Evolutionary conservation across 2,888 invertebrate species (phyloP).

Genomic region (Pocota personata): DNA sequence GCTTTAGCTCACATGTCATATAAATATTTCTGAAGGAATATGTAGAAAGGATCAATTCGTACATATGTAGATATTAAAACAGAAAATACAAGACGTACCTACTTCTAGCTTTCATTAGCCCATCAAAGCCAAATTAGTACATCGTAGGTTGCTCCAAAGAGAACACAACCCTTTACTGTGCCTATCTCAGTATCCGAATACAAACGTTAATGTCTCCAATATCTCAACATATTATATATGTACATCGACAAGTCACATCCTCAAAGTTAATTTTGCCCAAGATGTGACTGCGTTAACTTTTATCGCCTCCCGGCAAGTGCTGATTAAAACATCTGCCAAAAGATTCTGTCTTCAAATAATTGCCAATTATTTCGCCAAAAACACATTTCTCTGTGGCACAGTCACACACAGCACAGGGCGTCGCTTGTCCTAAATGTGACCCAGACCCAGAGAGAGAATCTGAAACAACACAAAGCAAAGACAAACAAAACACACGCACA

Average conservation of each 20-base stretch:
- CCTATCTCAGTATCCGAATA: neutral
- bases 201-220: neutral
- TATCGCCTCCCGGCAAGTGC: conserved; percentile 50
- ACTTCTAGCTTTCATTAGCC: neutral
- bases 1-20: too few relatives aligned
- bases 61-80: neutral
- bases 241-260: neutral
- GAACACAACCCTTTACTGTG: neutral
- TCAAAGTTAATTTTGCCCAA: neutral
- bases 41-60: too few relatives aligned
- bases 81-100: too few relatives aligned
- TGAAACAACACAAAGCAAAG: conserved; percentile 12
- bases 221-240: neutral
- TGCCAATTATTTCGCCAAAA: conserved; percentile 53
- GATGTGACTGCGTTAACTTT: conserved; percentile 44
- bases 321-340: conserved; percentile 63
- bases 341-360: conserved; percentile 56
- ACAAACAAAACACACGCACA: conserved; percentile 50
- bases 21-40: too few relatives aligned
- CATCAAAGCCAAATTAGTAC: neutral
- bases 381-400: conserved; percentile 27
- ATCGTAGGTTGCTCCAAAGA: neutral
- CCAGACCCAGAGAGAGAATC: neutral
- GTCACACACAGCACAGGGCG: neutral
- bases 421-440: conserved; percentile 19